A percentile compares a stretch with the other conserved stretches of the same genome.
Conservation (phyloP, 2,888 invertebrate genomes). For the Abscondita cerata region DNA sequence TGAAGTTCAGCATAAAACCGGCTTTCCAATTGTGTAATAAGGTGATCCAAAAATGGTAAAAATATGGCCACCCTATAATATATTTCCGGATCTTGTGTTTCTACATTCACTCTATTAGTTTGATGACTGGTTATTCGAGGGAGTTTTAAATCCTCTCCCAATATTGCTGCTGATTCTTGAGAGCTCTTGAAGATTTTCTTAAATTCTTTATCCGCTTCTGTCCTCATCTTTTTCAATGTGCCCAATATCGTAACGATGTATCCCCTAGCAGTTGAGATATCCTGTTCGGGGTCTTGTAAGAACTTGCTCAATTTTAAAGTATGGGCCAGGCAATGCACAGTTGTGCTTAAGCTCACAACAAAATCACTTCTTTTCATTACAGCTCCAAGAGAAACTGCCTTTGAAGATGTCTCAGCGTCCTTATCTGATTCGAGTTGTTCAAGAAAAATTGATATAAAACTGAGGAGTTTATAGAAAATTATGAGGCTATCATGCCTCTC, state of each 20-base stretch:
- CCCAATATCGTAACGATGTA: background rate
- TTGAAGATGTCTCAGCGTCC: background rate
- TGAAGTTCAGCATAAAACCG: too few relatives aligned
- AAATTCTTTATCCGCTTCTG: background rate
- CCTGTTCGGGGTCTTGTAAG: background rate
- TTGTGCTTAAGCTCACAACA: background rate
- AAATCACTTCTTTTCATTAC: slow-evolving; percentile 2
- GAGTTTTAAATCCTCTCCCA: background rate
- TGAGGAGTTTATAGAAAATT: background rate
- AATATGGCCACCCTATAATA: too few relatives aligned
- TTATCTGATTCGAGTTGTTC: background rate
- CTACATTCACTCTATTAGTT: background rate
- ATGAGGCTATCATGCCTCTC: background rate
- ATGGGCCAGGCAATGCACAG: background rate
- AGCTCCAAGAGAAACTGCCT: background rate
- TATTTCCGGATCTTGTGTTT: background rate
- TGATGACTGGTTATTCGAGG: too few relatives aligned
- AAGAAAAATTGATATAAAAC: background rate
- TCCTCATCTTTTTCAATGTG: background rate
- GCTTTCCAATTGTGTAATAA: too few relatives aligned
- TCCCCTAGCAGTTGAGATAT: background rate
- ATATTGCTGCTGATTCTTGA: background rate
- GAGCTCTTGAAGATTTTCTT: background rate
- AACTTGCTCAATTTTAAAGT: background rate
- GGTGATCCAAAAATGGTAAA: too few relatives aligned